Base-by-base conservation (phyloP, 2,888 invertebrate species). In the Dione juno region DNA sequence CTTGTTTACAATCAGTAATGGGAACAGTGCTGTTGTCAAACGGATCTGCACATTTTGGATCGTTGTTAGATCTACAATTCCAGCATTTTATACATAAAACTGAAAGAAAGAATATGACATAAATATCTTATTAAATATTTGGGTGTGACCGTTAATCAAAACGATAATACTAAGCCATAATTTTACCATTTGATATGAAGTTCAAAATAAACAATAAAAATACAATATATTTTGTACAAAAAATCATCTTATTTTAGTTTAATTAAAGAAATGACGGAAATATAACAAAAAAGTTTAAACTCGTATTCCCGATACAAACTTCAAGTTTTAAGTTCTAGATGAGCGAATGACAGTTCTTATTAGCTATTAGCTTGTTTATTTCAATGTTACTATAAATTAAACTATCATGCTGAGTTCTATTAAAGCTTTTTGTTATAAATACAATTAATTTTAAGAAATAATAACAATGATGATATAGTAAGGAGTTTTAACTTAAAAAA, bases 1-100 rank as follows among this genome's bases (percentile, higher is more conserved):
- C 94, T 80, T 95, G 94, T 65, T 90, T 94, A 78, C 97, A 97
- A 83, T 98, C 97, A 0, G 96, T 96, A 64, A 98, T 97, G 0
- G 97, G 97, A 71, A 97, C 95, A 0, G 98, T 97, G 41, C 95
- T 95, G 82, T 98, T 98, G 85, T 98, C 98, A 81, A 98, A 98
- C 0, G 98, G 98, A 91, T 98, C 98, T 0, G 96, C 96, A 83
- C 98, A 98, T 90, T 97, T 97, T 0, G 97, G 97, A 88, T 98
- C 98, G 69, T 95, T 95, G 81, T 96, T 97, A 0, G 98, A 98
- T 75, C 97, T 95, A 81, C 98, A 98, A 66, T 96, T 96, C 98
- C 98, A 98, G 82, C 98, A 98, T 93, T 98, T 98, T 61, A 97
- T 96, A 70, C 95, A 92, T 63, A 89, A 84, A 75, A 93, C 96